Evolutionary conservation across 2,113 vertebrate genomes (phyloP), one percentile per base, ranked within the genome.

Genomic region (Sylvilagus bachmani): DNA sequence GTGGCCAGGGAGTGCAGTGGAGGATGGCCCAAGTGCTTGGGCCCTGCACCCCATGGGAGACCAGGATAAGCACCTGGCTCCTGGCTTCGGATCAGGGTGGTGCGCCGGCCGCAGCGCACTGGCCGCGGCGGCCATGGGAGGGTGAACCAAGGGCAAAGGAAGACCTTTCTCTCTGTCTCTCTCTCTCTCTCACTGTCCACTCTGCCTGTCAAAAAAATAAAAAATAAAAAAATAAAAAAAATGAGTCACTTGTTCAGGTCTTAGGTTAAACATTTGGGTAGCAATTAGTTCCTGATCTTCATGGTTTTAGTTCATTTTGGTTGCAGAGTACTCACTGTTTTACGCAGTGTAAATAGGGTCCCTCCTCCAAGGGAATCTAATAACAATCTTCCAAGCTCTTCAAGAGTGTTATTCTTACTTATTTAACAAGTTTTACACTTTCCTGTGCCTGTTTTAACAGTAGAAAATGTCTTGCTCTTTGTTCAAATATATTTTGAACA

Each of bases 391-490:
- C 13, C 36, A 64, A 64, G 55, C 7, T 84, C 11, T 17, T 81
- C 33, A 53, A 12, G 4, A 70, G 9, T n/a, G 19, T 1, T 74
- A 13, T 93, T 93, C 86, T 53, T 86, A 86, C 11, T 73, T 89
- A 31, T 91, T 55, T 49, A 92, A 77, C n/a, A 79, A 87, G 13
- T 3, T 22, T 75, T 10, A 67, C 21, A 53, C 71, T 94, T 90
- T 25, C 51, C 25, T 77, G 53, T 78, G 51, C n/a, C 31, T 62
- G 1, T 75, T 36, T 87, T 87, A 85, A 77, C 13, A 58, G 8
- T 91, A 70, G 24, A 90, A 89, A 95, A 93, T 53, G 62, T 44
- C 33, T 70, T 87, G 5, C 21, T 84, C 33, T 62, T 10, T 74
- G 2, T 17, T 90, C 58, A 92, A 51, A 69, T 93, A 74, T 10